Base-by-base conservation (phyloP, 2,797 vertebrate genomes). In the Phylloscopus collybita region DNA sequence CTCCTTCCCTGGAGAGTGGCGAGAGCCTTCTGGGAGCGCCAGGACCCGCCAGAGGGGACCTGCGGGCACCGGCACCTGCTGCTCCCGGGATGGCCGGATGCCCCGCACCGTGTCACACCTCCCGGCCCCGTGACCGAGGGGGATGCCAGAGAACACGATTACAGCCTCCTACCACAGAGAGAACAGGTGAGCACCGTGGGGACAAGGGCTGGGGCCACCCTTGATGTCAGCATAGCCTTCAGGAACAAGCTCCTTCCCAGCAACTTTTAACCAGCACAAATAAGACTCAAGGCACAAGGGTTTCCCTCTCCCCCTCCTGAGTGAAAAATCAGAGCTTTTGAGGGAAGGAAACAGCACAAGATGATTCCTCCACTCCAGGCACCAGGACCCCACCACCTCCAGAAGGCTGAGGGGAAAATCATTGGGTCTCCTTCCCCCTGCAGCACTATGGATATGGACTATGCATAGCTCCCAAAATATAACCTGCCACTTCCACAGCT, bases 11-110 rank as follows among this genome's bases (percentile, higher is more conserved):
- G 32, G 84, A 95, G 94, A 92, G 72, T 3, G 10, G 16, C 0
- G 0, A 30, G 17, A 86, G 71, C 2, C 0, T 1, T 8, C 44
- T 6, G 27, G 47, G 47, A 44, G 51, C 0, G 0, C 20, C 0
- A 1, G 73, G 83, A 84, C 13, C 2, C 5, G 38, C 50, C 80
- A 73, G 64, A 70, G 60, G 42, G 40, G 32, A 51, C 71, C 82
- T 45, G 66, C 0, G 0, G 73, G 69, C 72, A 60, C n/a, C 2
- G 0, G 38, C 82, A 67, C 76, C 76, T 65, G 88, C 80, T 86
- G 73, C 53, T 64, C 56, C 5, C 1, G 17, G 27, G 38, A 19
- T 5, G 50, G 51, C 47, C 51, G 23, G 27, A 70, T 49, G 66
- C 26, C 11, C 38, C 74, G 25, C 1, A 0, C 42, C 5, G 4